Evolutionary conservation across 2,797 vertebrate genomes (phyloP), one percentile per base, ranked within the genome.

Genomic region (Pseudomugil tenellus): DNA sequence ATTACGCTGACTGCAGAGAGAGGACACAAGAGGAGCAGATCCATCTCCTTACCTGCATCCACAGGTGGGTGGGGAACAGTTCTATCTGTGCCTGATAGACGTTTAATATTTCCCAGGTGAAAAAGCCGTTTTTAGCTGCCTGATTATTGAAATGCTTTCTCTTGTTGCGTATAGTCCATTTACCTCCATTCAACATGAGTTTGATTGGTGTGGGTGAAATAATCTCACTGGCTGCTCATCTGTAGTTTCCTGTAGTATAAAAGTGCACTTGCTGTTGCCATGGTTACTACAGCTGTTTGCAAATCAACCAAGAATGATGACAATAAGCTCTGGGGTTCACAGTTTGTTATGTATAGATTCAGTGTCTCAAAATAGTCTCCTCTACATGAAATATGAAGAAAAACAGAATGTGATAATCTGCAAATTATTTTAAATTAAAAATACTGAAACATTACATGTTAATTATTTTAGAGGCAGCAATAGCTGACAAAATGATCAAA

Each of bases 21-120:
- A 23, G 97, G 96, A 7, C 92, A 91, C 29, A 95, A 93, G 74
- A 96, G 88, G 74, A 99, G 98, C 88, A 81, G 87, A 9, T 92
- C 95, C 0, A 88, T 93, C 0, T 92, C 83, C 0, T 66, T 94
- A 12, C 86, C 89, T 41, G 93, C 90, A 0, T 91, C 94, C 25
- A 98, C 97, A 60, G 96, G 98, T 99, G 81, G 70, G 91, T 84
- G 7, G 59, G 19, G 3, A 64, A 29, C 5, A 0, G 0, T 10
- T 65, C 32, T 34, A 16, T 8, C 13, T 16, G 6, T 4, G 1
- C 16, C 32, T 21, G 4, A 57, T 13, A 28, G 35, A 23, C 32
- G 51, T n/a, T 29, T 32, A 4, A 54, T n/a, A 37, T 29, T 54
- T 72, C 37, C 41, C 34, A 29, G 9, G 26, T 17, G 12, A 63